phyloP scores from a whole-genome alignment of 1,140 invertebrate genomes.

The Cryptotermes secundus region DNA sequence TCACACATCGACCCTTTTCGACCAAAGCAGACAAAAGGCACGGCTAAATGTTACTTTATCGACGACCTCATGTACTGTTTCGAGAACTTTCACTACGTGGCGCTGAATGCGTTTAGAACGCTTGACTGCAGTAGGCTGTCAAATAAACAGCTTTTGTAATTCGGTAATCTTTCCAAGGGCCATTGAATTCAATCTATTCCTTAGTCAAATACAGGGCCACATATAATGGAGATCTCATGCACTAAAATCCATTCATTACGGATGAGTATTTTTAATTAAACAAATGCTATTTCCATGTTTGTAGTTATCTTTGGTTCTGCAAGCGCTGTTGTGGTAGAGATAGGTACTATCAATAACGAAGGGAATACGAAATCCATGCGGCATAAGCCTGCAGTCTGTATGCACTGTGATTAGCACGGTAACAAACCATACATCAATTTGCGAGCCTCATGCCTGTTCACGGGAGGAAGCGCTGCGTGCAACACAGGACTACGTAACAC shows the following conservation, averaged over 20 bases:
- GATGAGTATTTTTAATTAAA: neutral
- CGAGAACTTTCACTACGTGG: no score
- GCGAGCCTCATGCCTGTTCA: neutral
- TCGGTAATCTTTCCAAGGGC: neutral
- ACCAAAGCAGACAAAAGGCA: no score
- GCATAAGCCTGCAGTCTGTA: neutral
- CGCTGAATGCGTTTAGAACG: no score
- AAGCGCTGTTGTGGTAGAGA: neutral
- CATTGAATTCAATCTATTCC: neutral
- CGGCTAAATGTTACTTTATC: no score
- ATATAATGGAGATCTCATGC: neutral
- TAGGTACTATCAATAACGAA: no score
- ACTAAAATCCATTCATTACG: neutral
- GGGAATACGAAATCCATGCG: no score
- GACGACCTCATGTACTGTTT: no score
- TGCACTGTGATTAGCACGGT: neutral
- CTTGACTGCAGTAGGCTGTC: neutral
- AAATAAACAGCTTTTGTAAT: neutral
- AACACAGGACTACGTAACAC: neutral
- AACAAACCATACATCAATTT: neutral
- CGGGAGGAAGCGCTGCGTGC: neutral
- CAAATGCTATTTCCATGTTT: constrained; percentile 1
- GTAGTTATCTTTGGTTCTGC: neutral
- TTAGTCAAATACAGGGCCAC: neutral
- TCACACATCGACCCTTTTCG: no score